Base-by-base conservation (phyloP, 2,797 vertebrate genomes). In the Pseudopleuronectes americanus region DNA sequence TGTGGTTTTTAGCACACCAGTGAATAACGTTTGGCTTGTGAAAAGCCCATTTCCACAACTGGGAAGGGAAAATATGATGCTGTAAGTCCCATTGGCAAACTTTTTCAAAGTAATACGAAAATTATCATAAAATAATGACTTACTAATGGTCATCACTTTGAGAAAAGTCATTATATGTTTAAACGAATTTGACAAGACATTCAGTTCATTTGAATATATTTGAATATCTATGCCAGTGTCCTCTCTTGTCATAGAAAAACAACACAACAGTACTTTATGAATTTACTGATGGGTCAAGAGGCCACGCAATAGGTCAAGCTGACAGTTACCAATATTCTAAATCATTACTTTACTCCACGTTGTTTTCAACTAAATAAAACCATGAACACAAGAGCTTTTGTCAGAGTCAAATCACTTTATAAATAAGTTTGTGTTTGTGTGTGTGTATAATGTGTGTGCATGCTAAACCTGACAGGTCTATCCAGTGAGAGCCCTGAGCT, bases 391-490 rank as follows among this genome's bases (percentile, higher is more conserved):
- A 10, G 36, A 10, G 49, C 8, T 23, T 52, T 22, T 21, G 21
- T 23, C 2, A 31, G 28, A 8, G 28, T 31, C 28, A 31, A 7
- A 38, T 43, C 41, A 14, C 4, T 16, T 43, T 43, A 7, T 6
- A 48, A 19, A 48, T n/a, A 48, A 8, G 53, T 17, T 16, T 19
- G 26, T 8, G 24, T 55, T 14, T 55, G 23, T 28, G 14, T 17
- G 53, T 8, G 24, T 54, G 10, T 26, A 24, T 13, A 53, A 3
- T 26, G 22, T 45, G 43, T 17, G 14, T 33, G 26, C 10, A 8
- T 6, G 43, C 54, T 55, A 61, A 81, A 78, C 36, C 71, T 69
- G 77, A 80, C 59, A 69, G 81, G 80, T 84, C 54, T 77, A 70
- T 80, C 59, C 54, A 68, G 38, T 70, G 54, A n/a, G 16, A 77